Evolutionary conservation across 2,113 vertebrate species (phyloP), one percentile per base, ranked within the genome.

Genomic region (Phaetusa simplex): DNA sequence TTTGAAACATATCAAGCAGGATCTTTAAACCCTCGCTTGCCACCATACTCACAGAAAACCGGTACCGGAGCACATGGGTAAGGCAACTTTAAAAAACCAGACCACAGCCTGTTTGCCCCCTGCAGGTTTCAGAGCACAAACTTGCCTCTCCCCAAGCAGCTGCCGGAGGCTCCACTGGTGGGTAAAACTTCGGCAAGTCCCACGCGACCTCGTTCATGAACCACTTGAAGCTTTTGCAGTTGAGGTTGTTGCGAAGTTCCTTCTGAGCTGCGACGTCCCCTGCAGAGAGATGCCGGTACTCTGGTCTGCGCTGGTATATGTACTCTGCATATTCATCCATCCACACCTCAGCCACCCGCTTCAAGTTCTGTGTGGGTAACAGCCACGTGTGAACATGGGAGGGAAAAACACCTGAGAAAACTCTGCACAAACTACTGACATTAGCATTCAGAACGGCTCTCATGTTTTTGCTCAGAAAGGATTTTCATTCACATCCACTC

Each of bases 321-420:
- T 98, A 99, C 73, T 99, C 99, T 0, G 99, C 99, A 0, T 99
- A 99, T n/a, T 99, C 99, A 1, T 99, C 99, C 99, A 99, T 99
- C 99, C 99, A 99, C 62, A 99, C 99, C 94, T 99, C 99, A 0
- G 99, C 99, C 91, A 99, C 99, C 0, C 99, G 98, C 96, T 99
- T 99, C 81, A 99, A 95, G 97, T 99, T 99, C 99, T 99, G 97
- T 5, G 91, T 17, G 67, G 78, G 73, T n/a, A 77, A 80, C 38
- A 90, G 90, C 23, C 90, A 64, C 4, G 5, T 14, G 66, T 38
- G 14, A 94, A 17, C 84, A 43, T 0, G 4, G 85, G 38, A 71
- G 43, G 12, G 61, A 34, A 80, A 94, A 45, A 9, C 71, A 85
- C 62, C 74, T 23, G 27, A 94, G 92, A 90, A 66, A 9, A 14